Conservation (phyloP, 2,113 vertebrate genomes). For the Hypomesus transpacificus region DNA sequence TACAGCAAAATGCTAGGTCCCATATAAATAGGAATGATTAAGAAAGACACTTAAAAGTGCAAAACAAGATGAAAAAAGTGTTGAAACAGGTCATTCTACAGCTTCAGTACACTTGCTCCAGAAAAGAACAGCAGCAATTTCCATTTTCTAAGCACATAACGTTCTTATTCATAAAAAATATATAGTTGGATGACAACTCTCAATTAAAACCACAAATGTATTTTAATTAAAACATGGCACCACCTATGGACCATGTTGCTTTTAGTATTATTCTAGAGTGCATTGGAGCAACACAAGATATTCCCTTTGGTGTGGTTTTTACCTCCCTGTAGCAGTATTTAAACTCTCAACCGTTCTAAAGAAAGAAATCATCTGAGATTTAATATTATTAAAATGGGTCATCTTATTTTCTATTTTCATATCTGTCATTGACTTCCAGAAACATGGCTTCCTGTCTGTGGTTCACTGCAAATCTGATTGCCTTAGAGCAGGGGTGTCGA, state of each 20-base stretch:
- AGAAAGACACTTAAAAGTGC: conserved; percentile 42
- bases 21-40: conserved; percentile 64
- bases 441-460: too few species aligned
- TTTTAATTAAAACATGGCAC: conserved; percentile 40
- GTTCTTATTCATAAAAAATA: conserved; percentile 1
- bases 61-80: conserved; percentile 35
- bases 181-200: not conserved
- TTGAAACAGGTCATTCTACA: not conserved
- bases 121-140: conserved; percentile 18
- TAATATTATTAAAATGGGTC: not conserved
- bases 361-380: not conserved
- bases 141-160: conserved; percentile 23
- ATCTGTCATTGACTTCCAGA: too few species aligned
- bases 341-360: conserved; percentile 5
- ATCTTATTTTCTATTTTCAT: too few species aligned
- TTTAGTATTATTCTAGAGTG: not conserved
- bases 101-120: not conserved
- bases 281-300: conserved; percentile 6
- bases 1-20: conserved; percentile 54
- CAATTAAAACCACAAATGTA: conserved; percentile 30
- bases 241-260: conserved; percentile 12
- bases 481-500: too few species aligned
- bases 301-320: conserved; percentile 14
- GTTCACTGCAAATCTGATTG: too few species aligned
- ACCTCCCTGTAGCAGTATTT: not conserved